Percentiles rank a stretch among this genome's conserved stretches.
These are phyloP conservation scores for Laothoe populi DNA, from an alignment of 2,888 invertebrate genomes.

Conservation along the genomic window DNA sequence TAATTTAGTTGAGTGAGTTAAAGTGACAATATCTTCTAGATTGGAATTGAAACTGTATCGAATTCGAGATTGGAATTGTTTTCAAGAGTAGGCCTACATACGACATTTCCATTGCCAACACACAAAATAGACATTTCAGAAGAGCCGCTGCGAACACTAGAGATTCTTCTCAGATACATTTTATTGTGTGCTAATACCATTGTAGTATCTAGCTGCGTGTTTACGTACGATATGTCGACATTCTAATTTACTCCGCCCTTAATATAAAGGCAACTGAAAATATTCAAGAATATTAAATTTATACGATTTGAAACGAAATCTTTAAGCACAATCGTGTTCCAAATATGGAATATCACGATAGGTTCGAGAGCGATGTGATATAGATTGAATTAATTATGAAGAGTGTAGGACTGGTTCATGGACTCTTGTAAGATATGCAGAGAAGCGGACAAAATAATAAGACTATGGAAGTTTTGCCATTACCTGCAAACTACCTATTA, in stretches of 20 bases:
- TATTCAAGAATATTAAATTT: conserved; percentile 39
- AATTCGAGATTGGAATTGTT: too few species aligned
- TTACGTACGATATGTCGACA: conserved; percentile 41
- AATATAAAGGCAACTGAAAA: conserved; percentile 16
- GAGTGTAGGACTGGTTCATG: conserved; percentile 63
- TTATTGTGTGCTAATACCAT: conserved; percentile 79
- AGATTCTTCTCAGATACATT: conserved; percentile 69
- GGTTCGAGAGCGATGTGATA: conserved; percentile 78
- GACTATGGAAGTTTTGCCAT: conserved; percentile 18
- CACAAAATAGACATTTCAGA: conserved; percentile 78
- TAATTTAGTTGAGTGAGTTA: too few species aligned
- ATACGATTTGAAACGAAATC: conserved; percentile 53
- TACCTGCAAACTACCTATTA: conserved; percentile 12
- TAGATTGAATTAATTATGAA: conserved; percentile 81
- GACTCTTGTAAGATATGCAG: conserved; percentile 70
- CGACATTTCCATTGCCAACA: conserved; percentile 77
- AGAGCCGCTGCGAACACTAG: conserved; percentile 62
- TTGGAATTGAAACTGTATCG: too few species aligned
- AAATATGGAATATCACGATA: conserved; percentile 66
- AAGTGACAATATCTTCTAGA: too few species aligned
- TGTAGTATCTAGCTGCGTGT: conserved; percentile 54
- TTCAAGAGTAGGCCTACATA: too few species aligned
- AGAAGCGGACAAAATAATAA: conserved; percentile 61
- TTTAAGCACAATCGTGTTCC: conserved; percentile 56
- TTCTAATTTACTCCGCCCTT: conserved; percentile 26